Base-by-base conservation (phyloP, 2,888 invertebrate genomes). In the Apamea sordens region DNA sequence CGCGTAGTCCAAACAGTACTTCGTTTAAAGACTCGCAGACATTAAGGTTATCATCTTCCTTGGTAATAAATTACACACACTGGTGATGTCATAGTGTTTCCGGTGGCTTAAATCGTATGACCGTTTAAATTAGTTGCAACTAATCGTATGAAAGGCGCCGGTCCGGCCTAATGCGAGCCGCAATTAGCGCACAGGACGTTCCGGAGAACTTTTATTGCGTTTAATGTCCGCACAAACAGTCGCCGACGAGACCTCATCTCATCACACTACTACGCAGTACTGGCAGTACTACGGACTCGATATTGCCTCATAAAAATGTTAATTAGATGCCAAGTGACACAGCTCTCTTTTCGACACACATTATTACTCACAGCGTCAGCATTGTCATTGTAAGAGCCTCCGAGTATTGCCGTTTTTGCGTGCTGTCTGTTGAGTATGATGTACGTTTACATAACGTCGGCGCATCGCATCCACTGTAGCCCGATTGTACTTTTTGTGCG, bases 161-260 rank as follows among this genome's bases (percentile, higher is more conserved):
- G 85, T 84, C 87, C 73, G 84, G 80, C 90, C 92, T 94, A 94
- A 95, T 94, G 93, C 91, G 89, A 82, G 87, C 85, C 88, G 94
- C 93, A 95, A 95, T 95, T 95, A 95, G 93, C 92, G 89, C 91
- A 89, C 89, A 89, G 91, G 92, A 92, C 91, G 91, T 91, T 86
- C 92, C 93, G 93, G 93, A 93, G 93, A 92, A 92, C 91, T 92
- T 94, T 94, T 93, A 95, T 94, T 94, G 91, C 90, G 86, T 91
- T 91, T 93, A 95, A 94, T 93, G 93, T 89, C 87, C 88, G 83
- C 79, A 86, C 84, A 89, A 92, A 90, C 80, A 76, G 68, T 82
- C 78, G 73, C 79, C 64, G 79, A 85, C 81, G 80, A 77, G 86
- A 83, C 85, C 83, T 80, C 85, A 85, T 88, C 88, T 80, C 85